phyloP scores from a whole-genome alignment of 2,888 invertebrate species.

The Vanessa cardui region DNA sequence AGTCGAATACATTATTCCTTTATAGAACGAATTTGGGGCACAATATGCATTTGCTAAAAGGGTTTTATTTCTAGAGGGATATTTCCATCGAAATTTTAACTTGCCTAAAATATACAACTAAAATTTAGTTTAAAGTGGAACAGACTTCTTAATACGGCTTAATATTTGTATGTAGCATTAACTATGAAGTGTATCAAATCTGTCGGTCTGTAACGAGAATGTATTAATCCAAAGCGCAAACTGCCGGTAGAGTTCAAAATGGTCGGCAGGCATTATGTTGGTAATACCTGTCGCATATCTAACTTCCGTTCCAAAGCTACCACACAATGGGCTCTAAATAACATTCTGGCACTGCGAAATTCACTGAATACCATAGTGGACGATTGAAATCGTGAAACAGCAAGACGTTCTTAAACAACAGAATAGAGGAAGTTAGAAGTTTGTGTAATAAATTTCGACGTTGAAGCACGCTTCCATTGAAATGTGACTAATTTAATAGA shows the following conservation, averaged over 20 bases:
- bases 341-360: constrained; percentile 43
- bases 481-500: constrained; percentile 15
- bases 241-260: constrained; percentile 40
- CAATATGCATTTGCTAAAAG: constrained; percentile 21
- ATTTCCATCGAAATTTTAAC: constrained; percentile 9
- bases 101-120: too few relatives aligned
- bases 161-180: neutral
- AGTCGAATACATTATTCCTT: constrained; percentile 38
- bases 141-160: neutral
- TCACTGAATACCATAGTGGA: constrained; percentile 43
- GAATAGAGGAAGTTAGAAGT: constrained; percentile 24
- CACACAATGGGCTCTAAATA: constrained; percentile 47
- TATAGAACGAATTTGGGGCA: constrained; percentile 31
- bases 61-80: constrained; percentile 6
- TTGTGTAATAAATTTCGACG: constrained; percentile 17
- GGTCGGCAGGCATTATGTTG: constrained; percentile 42
- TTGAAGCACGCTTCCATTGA: constrained; percentile 20
- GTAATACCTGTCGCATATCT: constrained; percentile 46
- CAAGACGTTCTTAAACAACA: constrained; percentile 30
- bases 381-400: constrained; percentile 41
- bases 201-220: constrained; percentile 37
- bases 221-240: constrained; percentile 40
- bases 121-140: too few relatives aligned
- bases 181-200: constrained; percentile 15
- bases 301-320: constrained; percentile 44